Evolutionary conservation across 2,797 vertebrate genomes (phyloP).

Genomic region (Propithecus perrieri): DNA sequence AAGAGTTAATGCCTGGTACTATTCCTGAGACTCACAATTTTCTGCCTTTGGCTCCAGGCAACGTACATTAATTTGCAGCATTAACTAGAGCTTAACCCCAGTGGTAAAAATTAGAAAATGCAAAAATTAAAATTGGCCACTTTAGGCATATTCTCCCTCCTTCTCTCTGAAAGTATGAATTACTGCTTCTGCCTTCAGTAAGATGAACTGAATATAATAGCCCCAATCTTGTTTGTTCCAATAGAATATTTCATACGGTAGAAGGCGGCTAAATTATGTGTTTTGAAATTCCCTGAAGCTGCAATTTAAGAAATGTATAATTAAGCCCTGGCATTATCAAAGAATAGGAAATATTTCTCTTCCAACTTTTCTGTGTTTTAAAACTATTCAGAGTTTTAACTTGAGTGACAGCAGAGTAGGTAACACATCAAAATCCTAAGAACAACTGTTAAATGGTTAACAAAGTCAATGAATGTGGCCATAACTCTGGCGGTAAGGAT

Average conservation of each 20-base stretch:
- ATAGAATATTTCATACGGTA: not conserved
- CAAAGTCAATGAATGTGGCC: no score
- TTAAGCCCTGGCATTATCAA: conserved; percentile 60
- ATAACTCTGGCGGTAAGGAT: not conserved
- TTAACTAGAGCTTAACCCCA: conserved; percentile 28
- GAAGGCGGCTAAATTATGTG: conserved; percentile 60
- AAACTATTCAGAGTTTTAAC: not conserved
- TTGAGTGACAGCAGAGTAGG: not conserved
- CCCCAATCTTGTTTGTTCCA: not conserved
- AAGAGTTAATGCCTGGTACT: not conserved
- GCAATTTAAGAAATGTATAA: conserved; percentile 61
- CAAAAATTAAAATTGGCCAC: conserved; percentile 50
- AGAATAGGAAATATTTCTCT: conserved; percentile 67
- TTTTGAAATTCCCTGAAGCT: conserved; percentile 61
- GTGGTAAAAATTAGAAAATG: conserved; percentile 45
- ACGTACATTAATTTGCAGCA: conserved; percentile 46
- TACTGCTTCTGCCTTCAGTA: conserved; percentile 36
- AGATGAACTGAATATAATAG: not conserved
- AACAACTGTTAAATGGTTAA: not conserved
- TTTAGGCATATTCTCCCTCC: conserved; percentile 12
- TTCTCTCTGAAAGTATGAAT: not conserved
- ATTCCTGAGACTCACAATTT: not conserved
- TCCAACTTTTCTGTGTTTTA: conserved; percentile 7
- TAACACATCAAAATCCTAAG: not conserved
- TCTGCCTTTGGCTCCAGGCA: conserved; percentile 26